Percentiles rank a stretch among this genome's conserved stretches.
Evolutionary conservation across 2,113 vertebrate genomes (phyloP).

Genomic region (Syrmaticus mikado): DNA sequence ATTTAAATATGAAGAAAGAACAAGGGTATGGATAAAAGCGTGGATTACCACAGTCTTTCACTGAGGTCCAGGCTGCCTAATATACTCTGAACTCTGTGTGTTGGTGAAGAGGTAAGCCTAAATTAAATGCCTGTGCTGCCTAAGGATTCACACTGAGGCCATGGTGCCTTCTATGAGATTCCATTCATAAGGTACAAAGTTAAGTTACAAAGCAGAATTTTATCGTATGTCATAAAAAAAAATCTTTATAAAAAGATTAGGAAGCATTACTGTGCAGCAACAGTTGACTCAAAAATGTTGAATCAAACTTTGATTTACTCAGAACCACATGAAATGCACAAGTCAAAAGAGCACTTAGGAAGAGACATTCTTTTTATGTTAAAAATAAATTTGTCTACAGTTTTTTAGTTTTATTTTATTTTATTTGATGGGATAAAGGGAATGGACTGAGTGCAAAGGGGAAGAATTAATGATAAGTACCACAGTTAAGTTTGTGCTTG

Average conservation of each 20-base stretch:
- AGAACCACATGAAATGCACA: rapidly evolving
- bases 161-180: background rate
- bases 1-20: background rate
- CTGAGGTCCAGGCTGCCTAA: background rate
- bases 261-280: background rate
- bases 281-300: background rate
- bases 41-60: background rate
- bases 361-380: background rate
- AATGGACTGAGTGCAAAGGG: background rate
- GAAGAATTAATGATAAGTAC: background rate
- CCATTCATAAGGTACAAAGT: background rate
- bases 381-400: background rate
- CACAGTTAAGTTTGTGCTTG: background rate
- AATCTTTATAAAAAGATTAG: background rate
- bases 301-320: background rate
- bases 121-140: background rate
- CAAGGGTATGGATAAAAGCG: background rate
- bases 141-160: background rate
- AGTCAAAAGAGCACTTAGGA: background rate
- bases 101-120: background rate
- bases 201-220: background rate
- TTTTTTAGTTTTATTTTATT: background rate
- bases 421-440: background rate
- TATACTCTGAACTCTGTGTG: background rate
- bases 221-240: background rate